A percentile compares a stretch with the other conserved stretches of the same genome.
Conservation (phyloP, 2,888 invertebrate genomes). For the Lepidochitona cinerea region DNA sequence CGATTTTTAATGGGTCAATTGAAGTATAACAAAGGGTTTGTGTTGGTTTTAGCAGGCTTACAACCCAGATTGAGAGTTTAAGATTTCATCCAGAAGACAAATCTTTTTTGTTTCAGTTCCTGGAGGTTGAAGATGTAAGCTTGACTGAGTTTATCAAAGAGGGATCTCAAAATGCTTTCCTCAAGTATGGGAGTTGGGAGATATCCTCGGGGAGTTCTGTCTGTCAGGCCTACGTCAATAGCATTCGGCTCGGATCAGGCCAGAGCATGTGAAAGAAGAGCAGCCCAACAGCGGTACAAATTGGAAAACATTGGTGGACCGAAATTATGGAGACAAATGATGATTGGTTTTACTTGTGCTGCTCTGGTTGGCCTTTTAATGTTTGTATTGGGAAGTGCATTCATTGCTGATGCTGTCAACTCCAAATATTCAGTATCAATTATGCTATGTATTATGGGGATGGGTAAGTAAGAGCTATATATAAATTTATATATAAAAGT, state of each 20-base stretch:
- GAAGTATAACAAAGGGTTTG: too few species aligned
- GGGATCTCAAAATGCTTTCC: background rate
- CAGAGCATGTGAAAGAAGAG: background rate
- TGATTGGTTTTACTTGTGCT: constrained; percentile 58
- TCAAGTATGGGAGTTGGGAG: background rate
- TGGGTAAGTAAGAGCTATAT: too few species aligned
- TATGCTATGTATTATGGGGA: constrained; percentile 64
- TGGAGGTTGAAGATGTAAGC: too few species aligned
- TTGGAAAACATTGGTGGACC: constrained; percentile 32
- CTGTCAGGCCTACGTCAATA: background rate
- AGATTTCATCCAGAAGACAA: too few species aligned
- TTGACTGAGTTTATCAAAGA: background rate
- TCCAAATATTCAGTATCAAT: constrained; percentile 57
- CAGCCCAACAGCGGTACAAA: background rate
- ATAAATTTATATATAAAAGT: too few species aligned
- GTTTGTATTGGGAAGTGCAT: constrained; percentile 55
- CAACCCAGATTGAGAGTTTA: too few species aligned
- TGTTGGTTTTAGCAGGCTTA: too few species aligned
- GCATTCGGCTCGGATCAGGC: background rate
- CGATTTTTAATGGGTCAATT: too few species aligned
- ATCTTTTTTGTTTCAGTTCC: too few species aligned
- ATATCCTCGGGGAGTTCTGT: background rate
- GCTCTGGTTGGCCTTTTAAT: constrained; percentile 56
- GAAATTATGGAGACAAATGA: constrained; percentile 57
- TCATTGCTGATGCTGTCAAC: constrained; percentile 53